Evolutionary conservation across 2,888 invertebrate genomes (phyloP).

Genomic region (Bombylius major): DNA sequence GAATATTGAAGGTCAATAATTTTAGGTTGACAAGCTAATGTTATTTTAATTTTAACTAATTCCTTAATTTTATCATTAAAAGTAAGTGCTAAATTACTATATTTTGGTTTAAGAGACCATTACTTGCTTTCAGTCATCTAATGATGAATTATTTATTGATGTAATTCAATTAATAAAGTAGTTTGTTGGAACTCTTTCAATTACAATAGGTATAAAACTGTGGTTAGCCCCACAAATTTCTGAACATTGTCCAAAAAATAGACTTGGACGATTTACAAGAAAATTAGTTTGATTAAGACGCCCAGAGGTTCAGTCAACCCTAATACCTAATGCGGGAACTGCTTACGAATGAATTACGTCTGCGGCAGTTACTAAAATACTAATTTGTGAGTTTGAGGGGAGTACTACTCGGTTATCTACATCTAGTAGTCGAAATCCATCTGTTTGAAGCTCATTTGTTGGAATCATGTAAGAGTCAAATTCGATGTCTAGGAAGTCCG

Average conservation of each 20-base stretch:
- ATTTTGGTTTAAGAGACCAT: constrained; percentile 50
- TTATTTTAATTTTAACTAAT: constrained; percentile 37
- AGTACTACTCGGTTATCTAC: constrained; percentile 35
- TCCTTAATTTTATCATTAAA: constrained; percentile 40
- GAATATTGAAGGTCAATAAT: constrained; percentile 42
- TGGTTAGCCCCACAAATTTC: constrained; percentile 67
- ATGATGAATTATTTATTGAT: constrained; percentile 37
- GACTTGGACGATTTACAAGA: constrained; percentile 44
- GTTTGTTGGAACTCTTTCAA: too few relatives aligned
- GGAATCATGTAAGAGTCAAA: constrained; percentile 47
- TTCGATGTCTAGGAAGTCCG: constrained; percentile 42
- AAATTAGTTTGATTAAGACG: constrained; percentile 48
- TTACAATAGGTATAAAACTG: constrained; percentile 65
- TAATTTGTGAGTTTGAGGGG: constrained; percentile 45
- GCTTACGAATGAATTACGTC: constrained; percentile 54
- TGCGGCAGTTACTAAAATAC: constrained; percentile 43
- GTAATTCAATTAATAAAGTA: constrained; percentile 43
- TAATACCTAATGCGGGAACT: constrained; percentile 45
- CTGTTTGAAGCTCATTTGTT: constrained; percentile 24
- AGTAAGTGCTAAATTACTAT: constrained; percentile 46
- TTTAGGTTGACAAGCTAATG: constrained; percentile 50
- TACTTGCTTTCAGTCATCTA: constrained; percentile 52
- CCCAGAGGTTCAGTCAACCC: constrained; percentile 48
- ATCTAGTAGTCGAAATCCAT: constrained; percentile 39
- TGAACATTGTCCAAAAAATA: constrained; percentile 60